Base-by-base conservation (phyloP, 2,888 invertebrate species). In the Venustoraphidia nigricollis region DNA sequence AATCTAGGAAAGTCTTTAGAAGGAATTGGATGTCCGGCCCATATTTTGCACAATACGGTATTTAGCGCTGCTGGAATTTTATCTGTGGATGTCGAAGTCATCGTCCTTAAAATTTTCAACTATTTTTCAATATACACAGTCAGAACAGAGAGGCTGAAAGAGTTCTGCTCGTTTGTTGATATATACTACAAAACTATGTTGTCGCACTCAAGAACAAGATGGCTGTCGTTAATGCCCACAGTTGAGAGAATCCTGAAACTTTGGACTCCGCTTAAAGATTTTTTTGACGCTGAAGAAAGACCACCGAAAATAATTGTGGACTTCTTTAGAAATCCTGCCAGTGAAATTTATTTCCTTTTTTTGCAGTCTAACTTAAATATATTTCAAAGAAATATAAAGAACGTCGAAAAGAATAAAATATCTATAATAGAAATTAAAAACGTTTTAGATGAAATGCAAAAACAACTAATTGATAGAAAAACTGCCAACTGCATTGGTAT, bases 11-110 rank as follows among this genome's bases (percentile, higher is more conserved):
- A 52, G 43, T 51, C 55, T 41, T 49, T 58, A 34, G 53, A 55
- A 45, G 56, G 57, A 34, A 49, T 57, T 41, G 57, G 56, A 10
- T 58, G 57, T 46, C 53, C 52, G 36, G 58, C 54, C 11, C 56
- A 59, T 48, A 52, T 58, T 40, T 38, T 58, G 27, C 53, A 57
- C 46, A 59, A 57, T 51, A 45, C 50, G 9, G 44, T 55, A 14
- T 55, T 56, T 41, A 49, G 53, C 39, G 58, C 54, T 36, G 49
- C 51, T 14, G 55, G 56, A 51, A 46, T 38, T 14, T 52, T 56
- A 10, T 34, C 42, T 36, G 50, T 50, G 42, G 46, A 46, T 34
- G 10, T 46, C 10, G 46, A 46, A 34, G 11, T 13, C 10, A 36
- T 40, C 10, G 34, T 46, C 5, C 10, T 46, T 1, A 46, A 46